A percentile compares a stretch with the other conserved stretches of the same genome.
Conservation (phyloP, 1,140 invertebrate species). For the Pachypsylla venusta region DNA sequence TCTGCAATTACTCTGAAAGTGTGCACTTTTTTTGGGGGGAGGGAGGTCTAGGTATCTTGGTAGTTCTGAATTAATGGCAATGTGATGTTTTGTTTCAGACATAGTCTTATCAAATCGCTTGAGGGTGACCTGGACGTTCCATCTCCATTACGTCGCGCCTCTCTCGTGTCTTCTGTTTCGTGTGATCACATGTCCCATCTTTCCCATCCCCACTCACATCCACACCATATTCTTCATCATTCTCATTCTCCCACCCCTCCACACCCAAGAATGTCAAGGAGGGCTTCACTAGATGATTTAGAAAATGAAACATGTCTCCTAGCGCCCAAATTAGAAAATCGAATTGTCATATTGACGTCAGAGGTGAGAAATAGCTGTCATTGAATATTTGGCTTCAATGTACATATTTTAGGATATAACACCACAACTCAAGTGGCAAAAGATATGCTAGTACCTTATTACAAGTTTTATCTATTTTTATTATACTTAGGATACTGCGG, state of each 20-base stretch:
- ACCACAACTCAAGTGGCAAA: neutral
- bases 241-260: conserved; percentile 21
- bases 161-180: conserved; percentile 21
- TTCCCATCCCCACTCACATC: conserved; percentile 27
- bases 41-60: too few species aligned
- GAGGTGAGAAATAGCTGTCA: conserved; percentile 40
- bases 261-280: conserved; percentile 38
- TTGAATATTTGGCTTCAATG: neutral
- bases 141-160: conserved; percentile 40
- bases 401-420: neutral
- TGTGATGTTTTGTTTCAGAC: too few species aligned
- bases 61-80: too few species aligned
- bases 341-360: conserved; percentile 54
- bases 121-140: conserved; percentile 52
- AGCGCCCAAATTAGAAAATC: conserved; percentile 53
- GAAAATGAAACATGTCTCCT: conserved; percentile 59
- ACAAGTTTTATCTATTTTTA: neutral
- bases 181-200: conserved; percentile 19
- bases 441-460: neutral
- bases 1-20: too few species aligned
- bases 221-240: conserved; percentile 14
- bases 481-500: too few species aligned
- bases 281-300: conserved; percentile 57
- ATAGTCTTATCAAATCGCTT: conserved; percentile 58
- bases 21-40: too few species aligned